A percentile compares a stretch with the other conserved stretches of the same genome.
These are phyloP conservation scores for Pseudomyrmex flavicornis DNA, from an alignment of 1,140 invertebrate species.

Conservation along the genomic window DNA sequence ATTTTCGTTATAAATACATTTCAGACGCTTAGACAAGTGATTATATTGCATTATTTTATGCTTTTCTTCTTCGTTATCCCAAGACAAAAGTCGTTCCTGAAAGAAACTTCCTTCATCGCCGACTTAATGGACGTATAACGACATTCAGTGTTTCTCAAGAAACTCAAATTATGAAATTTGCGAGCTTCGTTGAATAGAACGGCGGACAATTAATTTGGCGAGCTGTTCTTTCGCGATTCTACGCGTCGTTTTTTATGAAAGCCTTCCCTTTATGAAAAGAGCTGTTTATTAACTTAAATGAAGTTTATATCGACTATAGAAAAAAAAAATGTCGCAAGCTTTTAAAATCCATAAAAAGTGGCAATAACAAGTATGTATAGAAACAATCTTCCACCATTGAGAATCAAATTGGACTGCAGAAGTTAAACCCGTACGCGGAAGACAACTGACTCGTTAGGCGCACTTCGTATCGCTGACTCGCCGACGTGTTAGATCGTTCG, in stretches of 20 bases:
- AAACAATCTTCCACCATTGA: background rate
- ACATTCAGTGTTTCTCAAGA: constrained; percentile 16
- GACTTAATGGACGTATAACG: constrained; percentile 18
- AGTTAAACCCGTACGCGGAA: background rate
- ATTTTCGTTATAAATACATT: constrained; percentile 6
- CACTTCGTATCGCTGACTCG: constrained; percentile 31
- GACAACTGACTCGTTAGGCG: constrained; percentile 37
- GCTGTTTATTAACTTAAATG: background rate
- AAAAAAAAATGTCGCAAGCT: background rate
- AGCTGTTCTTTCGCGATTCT: background rate
- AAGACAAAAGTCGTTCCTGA: constrained; percentile 16
- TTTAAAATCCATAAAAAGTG: constrained; percentile 2
- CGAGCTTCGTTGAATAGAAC: constrained; percentile 15
- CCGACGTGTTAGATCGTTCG: constrained; percentile 54
- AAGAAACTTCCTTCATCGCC: constrained; percentile 21
- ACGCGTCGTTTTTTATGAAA: constrained; percentile 18
- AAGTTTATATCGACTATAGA: background rate
- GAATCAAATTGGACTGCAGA: background rate
- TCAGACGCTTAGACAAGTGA: background rate
- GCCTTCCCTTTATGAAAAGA: background rate
- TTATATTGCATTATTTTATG: background rate
- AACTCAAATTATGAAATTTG: constrained; percentile 32
- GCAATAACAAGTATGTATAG: background rate
- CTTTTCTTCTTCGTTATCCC: background rate
- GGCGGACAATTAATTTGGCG: constrained; percentile 1